phyloP scores from a whole-genome alignment of 2,113 vertebrate species.

The Oplegnathus fasciatus region DNA sequence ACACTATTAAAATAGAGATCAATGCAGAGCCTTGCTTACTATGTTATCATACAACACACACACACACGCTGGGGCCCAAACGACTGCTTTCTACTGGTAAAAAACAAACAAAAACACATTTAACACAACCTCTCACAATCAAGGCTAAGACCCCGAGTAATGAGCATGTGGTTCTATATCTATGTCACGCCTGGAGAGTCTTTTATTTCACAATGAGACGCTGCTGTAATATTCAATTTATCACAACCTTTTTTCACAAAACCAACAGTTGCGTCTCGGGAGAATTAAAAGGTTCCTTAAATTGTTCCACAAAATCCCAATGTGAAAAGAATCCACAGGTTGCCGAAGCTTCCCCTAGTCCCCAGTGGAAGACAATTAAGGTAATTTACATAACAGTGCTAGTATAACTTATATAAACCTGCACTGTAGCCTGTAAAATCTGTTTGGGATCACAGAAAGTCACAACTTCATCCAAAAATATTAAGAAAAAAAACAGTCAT shows the following conservation, averaged over 20 bases:
- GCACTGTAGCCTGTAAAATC: not conserved
- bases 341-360: not conserved
- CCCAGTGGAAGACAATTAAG: not conserved
- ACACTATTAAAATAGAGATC: constrained; percentile 67
- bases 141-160: constrained; percentile 43
- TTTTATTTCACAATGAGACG: constrained; percentile 37
- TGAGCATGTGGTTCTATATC: constrained; percentile 21
- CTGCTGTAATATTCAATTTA: constrained; percentile 9
- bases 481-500: not conserved
- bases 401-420: constrained; percentile 7
- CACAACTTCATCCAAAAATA: not conserved
- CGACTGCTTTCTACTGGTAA: constrained; percentile 66
- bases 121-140: constrained; percentile 42
- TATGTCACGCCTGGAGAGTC: constrained; percentile 1
- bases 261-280: not conserved
- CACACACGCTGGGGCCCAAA: constrained; percentile 56
- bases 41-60: constrained; percentile 68
- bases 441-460: not conserved
- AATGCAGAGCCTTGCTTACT: constrained; percentile 60
- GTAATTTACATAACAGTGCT: constrained; percentile 6
- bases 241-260: constrained; percentile 11
- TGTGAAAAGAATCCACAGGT: constrained; percentile 36
- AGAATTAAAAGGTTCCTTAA: constrained; percentile 21
- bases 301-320: constrained; percentile 19
- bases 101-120: constrained; percentile 62